Percentiles rank a stretch among this genome's conserved stretches.
These are phyloP conservation scores for Aspidapion aeneum DNA, from an alignment of 2,888 invertebrate species.

Conservation along the genomic window DNA sequence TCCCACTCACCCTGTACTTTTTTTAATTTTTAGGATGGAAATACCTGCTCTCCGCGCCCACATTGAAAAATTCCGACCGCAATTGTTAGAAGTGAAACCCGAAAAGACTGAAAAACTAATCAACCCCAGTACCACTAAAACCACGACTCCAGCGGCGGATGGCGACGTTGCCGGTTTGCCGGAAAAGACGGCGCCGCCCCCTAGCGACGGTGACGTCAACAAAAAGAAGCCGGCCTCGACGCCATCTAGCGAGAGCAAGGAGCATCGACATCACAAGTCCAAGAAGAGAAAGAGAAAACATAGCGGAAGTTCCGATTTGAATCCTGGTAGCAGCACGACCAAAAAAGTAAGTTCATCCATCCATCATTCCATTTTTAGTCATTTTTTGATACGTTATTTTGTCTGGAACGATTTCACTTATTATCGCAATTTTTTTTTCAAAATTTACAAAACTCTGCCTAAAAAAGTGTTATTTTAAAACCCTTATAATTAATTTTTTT, in stretches of 20 bases:
- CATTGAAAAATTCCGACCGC: background rate
- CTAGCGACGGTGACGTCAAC: background rate
- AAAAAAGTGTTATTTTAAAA: too few species aligned
- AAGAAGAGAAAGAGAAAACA: slow-evolving; percentile 46
- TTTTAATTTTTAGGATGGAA: background rate
- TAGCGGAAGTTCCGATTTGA: slow-evolving; percentile 41
- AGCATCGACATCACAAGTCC: slow-evolving; percentile 29
- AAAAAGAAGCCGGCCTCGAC: background rate
- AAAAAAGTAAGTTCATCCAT: background rate
- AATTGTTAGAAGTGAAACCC: background rate
- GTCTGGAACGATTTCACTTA: too few species aligned
- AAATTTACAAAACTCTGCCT: too few species aligned
- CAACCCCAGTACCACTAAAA: too few species aligned
- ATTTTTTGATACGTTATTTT: too few species aligned
- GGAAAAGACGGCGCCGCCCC: background rate
- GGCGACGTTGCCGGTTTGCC: background rate
- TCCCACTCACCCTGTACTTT: too few species aligned
- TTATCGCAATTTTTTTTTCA: too few species aligned
- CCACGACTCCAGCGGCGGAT: too few species aligned
- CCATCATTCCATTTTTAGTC: slow-evolving; percentile 8
- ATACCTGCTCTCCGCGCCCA: background rate
- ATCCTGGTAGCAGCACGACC: background rate
- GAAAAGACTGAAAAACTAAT: slow-evolving; percentile 43
- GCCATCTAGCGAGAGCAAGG: slow-evolving; percentile 1
- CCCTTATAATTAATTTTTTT: too few species aligned